Conservation (phyloP, 2,797 vertebrate species). For the Rhincodon typus region DNA sequence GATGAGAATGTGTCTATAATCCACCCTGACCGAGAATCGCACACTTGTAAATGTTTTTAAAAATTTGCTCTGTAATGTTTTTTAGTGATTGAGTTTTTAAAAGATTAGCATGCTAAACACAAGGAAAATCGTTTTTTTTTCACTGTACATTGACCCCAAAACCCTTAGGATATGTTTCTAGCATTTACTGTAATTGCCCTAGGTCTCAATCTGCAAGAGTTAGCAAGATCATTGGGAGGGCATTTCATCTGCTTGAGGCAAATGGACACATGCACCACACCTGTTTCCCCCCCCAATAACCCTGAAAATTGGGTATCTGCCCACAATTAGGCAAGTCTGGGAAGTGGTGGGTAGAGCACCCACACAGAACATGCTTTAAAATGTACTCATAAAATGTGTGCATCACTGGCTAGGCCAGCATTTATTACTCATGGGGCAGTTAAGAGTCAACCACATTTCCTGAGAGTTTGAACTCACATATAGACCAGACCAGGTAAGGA, state of each 20-base stretch:
- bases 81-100: not conserved
- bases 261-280: not conserved
- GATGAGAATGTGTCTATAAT: too few relatives aligned
- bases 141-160: not conserved
- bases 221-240: not conserved
- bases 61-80: not conserved
- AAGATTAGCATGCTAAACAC: not conserved
- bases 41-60: too few relatives aligned
- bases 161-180: not conserved
- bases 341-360: not conserved
- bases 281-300: not conserved
- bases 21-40: too few relatives aligned
- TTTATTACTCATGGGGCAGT: too few relatives aligned
- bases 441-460: too few relatives aligned
- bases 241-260: not conserved
- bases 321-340: not conserved
- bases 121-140: not conserved
- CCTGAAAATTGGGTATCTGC: not conserved
- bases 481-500: too few relatives aligned
- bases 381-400: too few relatives aligned
- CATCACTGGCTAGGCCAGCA: too few relatives aligned
- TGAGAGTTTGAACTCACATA: too few relatives aligned
- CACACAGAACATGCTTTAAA: not conserved
- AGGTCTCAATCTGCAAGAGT: not conserved
- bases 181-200: not conserved